Conservation (phyloP, 1,140 invertebrate species). For the Tetragonula clypearis region DNA sequence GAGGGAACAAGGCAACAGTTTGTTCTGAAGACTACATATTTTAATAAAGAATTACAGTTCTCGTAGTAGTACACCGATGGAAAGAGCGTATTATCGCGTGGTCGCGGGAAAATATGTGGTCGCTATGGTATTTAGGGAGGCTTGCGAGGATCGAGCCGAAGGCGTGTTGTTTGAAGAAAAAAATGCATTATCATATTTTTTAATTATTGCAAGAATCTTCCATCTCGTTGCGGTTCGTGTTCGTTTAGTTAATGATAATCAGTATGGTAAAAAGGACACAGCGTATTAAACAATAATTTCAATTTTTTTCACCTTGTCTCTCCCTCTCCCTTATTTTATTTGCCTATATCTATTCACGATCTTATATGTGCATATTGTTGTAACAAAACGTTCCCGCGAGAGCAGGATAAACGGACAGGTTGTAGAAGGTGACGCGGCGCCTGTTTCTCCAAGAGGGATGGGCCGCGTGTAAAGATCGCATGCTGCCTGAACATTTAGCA, state of each 20-base stretch:
- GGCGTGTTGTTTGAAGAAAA: not conserved
- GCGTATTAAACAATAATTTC: not conserved
- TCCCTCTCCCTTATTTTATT: not conserved
- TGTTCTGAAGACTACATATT: not conserved
- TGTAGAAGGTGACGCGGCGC: conserved; percentile 18
- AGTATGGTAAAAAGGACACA: not conserved
- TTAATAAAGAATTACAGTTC: not conserved
- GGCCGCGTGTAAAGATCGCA: conserved; percentile 64
- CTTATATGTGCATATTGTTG: not conserved
- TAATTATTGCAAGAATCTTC: conserved; percentile 1
- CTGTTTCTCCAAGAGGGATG: conserved; percentile 41
- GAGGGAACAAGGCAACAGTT: not conserved
- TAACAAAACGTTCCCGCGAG: not conserved
- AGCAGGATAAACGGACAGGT: not conserved
- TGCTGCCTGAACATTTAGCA: conserved; percentile 71
- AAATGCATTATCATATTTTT: conserved; percentile 12
- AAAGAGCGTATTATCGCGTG: not conserved
- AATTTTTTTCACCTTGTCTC: not conserved
- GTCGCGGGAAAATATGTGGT: not conserved
- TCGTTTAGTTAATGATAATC: not conserved
- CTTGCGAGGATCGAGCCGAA: no score
- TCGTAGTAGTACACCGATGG: no score
- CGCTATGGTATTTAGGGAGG: not conserved
- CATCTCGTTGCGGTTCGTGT: not conserved
- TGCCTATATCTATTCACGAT: not conserved